Evolutionary conservation across 2,797 vertebrate species (phyloP), one percentile per base, ranked within the genome.

Genomic region (Pipistrellus nathusii): DNA sequence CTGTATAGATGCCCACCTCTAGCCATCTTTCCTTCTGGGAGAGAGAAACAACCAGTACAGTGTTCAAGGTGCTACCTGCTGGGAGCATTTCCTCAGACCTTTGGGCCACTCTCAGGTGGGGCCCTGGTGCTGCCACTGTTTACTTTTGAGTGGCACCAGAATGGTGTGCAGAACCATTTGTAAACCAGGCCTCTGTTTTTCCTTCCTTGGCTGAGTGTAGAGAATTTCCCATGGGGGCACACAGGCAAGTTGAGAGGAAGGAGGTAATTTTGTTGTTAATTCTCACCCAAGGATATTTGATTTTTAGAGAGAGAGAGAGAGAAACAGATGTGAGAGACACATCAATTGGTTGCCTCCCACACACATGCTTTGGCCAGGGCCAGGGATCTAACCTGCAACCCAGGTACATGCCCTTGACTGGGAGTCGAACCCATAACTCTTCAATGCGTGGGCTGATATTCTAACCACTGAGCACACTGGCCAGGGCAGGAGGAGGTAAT

Each of bases 91-190:
- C 32, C 48, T 21, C 27, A n/a, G 6, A 44, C 25, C 17, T 88
- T 82, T 27, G 66, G 81, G 30, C 35, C 48, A 68, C 17, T 46
- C 59, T 41, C 3, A 1, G 55, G 41, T 51, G 12, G 51, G 59
- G 18, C 18, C 27, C 35, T 44, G 66, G 27, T 46, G n/a, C 23
- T 84, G 0, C 64, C 46, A 38, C 53, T 64, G 14, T 78, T 90
- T 25, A 9, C 41, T 90, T 86, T 59, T n/a, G 3, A 76, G 44
- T 48, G 64, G 15, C 46, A 25, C 51, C 35, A 68, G 66, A 64
- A 62, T 81, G 41, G 76, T 85, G 7, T 88, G 8, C 11, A 76
- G 51, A 93, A 51, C 55, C 69, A 85, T 85, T 73, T 82, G 80
- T 89, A 78, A 91, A 71, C 11, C 32, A 69, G 44, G 30, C 72